A percentile compares a stretch with the other conserved stretches of the same genome.
Conservation (phyloP, 2,113 vertebrate species). For the Corvus hawaiiensis region DNA sequence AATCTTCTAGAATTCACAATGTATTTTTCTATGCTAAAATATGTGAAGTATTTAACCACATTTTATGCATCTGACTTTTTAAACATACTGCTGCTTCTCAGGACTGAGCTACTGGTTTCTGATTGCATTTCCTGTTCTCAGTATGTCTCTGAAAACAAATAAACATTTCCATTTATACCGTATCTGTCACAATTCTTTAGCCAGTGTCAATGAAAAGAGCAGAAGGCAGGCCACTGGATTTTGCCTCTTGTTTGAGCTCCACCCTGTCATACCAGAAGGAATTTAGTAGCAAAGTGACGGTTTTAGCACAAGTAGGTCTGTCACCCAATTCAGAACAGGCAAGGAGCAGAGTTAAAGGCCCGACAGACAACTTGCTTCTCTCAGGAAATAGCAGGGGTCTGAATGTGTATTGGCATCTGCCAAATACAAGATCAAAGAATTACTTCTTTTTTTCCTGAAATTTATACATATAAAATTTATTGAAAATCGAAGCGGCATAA, state of each 20-base stretch:
- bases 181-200: conserved; percentile 11
- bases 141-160: conserved; percentile 2
- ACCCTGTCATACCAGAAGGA: background rate
- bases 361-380: background rate
- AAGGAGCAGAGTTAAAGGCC: background rate
- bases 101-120: background rate
- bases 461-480: background rate
- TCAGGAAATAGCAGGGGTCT: background rate
- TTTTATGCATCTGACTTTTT: conserved; percentile 18
- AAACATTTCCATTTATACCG: conserved; percentile 2
- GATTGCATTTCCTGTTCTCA: background rate
- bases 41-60: conserved; percentile 51
- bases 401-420: background rate
- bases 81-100: background rate
- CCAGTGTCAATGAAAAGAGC: background rate
- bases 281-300: conserved; percentile 37
- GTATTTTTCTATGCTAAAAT: conserved; percentile 31
- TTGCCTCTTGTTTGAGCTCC: background rate
- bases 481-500: background rate
- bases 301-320: conserved; percentile 38
- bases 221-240: background rate
- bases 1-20: conserved; percentile 1
- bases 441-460: background rate
- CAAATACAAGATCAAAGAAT: background rate
- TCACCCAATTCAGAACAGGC: background rate